phyloP scores from a whole-genome alignment of 1,140 invertebrate genomes.

The silkworm (Bombyx mori) region DNA sequence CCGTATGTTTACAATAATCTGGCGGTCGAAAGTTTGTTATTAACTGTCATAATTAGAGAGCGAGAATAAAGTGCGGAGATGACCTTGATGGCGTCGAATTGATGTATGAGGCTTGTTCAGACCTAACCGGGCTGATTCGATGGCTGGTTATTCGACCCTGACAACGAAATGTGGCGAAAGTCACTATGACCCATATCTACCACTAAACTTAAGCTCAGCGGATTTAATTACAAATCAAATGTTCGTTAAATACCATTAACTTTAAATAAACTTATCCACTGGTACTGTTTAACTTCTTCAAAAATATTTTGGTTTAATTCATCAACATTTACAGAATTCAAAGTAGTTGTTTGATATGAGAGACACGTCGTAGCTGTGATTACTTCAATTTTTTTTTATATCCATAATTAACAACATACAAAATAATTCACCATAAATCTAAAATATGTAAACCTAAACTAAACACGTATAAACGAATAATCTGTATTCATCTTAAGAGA shows the following conservation, averaged over 20 bases:
- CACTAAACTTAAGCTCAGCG: conserved; percentile 15
- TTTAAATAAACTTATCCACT: too few species aligned
- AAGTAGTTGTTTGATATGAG: too few species aligned
- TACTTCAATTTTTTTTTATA: too few species aligned
- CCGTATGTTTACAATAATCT: conserved; percentile 20
- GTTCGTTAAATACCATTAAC: background rate
- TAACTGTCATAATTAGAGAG: conserved; percentile 17
- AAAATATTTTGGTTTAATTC: too few species aligned
- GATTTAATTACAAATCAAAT: conserved; percentile 7
- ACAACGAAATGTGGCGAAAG: conserved; percentile 63
- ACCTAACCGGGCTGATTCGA: conserved; percentile 27
- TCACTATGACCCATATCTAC: conserved; percentile 37
- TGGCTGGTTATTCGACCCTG: conserved; percentile 39
- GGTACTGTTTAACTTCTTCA: too few species aligned
- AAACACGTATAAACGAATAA: too few species aligned
- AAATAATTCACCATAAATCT: too few species aligned
- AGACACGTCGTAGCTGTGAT: too few species aligned
- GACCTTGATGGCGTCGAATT: conserved; percentile 34
- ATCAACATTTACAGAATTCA: too few species aligned
- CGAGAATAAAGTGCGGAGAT: conserved; percentile 12
- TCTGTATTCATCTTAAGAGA: too few species aligned
- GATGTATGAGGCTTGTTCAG: conserved; percentile 34
- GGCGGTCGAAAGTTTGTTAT: conserved; percentile 28
- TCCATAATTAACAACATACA: too few species aligned
- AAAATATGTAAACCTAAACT: too few species aligned